Evolutionary conservation across 1,140 invertebrate species (phyloP).

Genomic region (Pseudomyrmex dendroicus): DNA sequence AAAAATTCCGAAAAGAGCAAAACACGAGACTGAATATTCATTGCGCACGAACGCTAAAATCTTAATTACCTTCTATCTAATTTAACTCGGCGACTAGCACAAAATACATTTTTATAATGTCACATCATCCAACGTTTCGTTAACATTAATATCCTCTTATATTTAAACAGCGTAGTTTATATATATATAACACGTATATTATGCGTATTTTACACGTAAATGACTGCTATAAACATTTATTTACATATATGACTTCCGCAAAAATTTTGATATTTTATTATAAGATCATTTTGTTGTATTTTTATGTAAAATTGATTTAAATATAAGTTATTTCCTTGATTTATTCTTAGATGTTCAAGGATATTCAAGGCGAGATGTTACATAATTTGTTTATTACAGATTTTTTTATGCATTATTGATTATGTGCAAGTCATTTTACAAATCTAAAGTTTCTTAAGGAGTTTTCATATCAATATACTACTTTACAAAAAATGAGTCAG

Average conservation of each 20-base stretch:
- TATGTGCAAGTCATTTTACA: background rate
- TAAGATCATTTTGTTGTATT: background rate
- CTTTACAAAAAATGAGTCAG: background rate
- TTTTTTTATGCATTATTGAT: constrained; percentile 8
- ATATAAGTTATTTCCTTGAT: background rate
- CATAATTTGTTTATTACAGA: background rate
- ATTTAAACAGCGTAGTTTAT: constrained; percentile 3
- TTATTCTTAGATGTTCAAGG: background rate
- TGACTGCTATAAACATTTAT: constrained; percentile 23
- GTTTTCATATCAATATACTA: background rate
- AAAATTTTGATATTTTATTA: background rate
- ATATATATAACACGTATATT: constrained; percentile 9
- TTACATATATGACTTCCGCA: background rate
- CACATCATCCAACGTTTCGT: constrained; percentile 46
- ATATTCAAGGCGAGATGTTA: background rate
- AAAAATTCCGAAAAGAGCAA: constrained; percentile 25
- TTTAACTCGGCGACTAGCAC: constrained; percentile 50
- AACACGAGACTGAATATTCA: constrained; percentile 27
- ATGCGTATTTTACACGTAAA: constrained; percentile 1
- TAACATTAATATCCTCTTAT: constrained; percentile 51
- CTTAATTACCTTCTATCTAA: constrained; percentile 64
- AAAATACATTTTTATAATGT: constrained; percentile 60
- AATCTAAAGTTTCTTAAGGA: background rate
- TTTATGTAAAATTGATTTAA: constrained; percentile 1
- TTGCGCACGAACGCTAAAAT: constrained; percentile 33